Percentiles rank a stretch among this genome's conserved stretches.
Conservation (phyloP, 2,888 invertebrate genomes). For the Drosophila melanosoma region DNA sequence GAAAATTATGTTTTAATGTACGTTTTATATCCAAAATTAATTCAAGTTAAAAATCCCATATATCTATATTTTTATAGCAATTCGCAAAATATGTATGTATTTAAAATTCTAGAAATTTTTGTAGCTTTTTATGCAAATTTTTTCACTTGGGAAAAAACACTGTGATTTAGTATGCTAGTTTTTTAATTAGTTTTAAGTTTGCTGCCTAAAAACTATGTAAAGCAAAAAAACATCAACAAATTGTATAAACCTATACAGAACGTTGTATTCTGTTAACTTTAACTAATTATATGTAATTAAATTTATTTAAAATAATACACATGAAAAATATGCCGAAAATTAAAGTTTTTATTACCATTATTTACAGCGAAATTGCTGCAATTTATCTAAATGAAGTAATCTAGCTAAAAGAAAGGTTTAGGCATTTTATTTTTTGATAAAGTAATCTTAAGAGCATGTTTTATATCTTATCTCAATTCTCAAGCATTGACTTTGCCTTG, state of each 20-base stretch:
- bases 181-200: slow-evolving; percentile 81
- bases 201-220: slow-evolving; percentile 44
- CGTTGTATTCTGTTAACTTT: slow-evolving; percentile 72
- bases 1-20: slow-evolving; percentile 67
- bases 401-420: no score
- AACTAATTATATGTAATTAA: slow-evolving; percentile 77
- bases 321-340: slow-evolving; percentile 53
- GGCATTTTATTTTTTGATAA: not conserved
- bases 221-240: slow-evolving; percentile 32
- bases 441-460: not conserved
- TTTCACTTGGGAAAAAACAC: slow-evolving; percentile 80
- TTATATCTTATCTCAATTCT: slow-evolving; percentile 41
- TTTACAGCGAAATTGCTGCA: not conserved
- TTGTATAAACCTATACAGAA: slow-evolving; percentile 41
- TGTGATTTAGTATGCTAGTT: slow-evolving; percentile 83
- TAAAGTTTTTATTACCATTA: slow-evolving; percentile 5
- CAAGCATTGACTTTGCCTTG: slow-evolving; percentile 74
- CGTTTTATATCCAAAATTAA: slow-evolving; percentile 61
- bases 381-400: not conserved
- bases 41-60: slow-evolving; percentile 34
- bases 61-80: slow-evolving; percentile 34
- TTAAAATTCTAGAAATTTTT: slow-evolving; percentile 61
- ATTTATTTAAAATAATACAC: slow-evolving; percentile 72
- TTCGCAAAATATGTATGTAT: slow-evolving; percentile 46
- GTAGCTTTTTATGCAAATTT: slow-evolving; percentile 69